Base-by-base conservation (phyloP, 2,888 invertebrate genomes). In the Eupithecia vulgata region DNA sequence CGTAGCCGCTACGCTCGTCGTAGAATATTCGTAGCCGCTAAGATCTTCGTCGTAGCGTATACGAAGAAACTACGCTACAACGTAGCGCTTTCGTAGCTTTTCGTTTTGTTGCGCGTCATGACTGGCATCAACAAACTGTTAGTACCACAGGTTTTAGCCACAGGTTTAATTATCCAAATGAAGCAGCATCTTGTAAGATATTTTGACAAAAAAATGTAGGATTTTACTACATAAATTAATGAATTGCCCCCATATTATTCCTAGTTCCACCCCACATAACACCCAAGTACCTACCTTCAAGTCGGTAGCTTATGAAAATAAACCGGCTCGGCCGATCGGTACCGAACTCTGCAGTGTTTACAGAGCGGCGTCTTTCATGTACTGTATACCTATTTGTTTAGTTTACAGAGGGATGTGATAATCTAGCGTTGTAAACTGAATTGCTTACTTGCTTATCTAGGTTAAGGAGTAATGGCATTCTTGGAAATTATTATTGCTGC, bases 311-410 rank as follows among this genome's bases (percentile, higher is more conserved):
- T 77, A 77, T 78, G 74, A 79, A 81, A 82, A 82, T 79, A 81
- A 82, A 80, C 79, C 59, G 65, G 68, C 64, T 67, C 48, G 68
- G 67, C 68, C 72, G 72, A 66, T 62, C 76, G 62, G 62, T 67
- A 71, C 64, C 62, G 66, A 64, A 34, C 62, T 37, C 35, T 59
- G 59, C 30, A 52, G 13, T 79, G 79, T 79, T 79, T 78, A 80
- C 78, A 34, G 59, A 66, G 74, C 80, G 80, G 80, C 67, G 45
- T 42, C 79, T 81, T 81, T 81, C 77, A 81, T 80, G 76, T 75
- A 34, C 52, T 30, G 10, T 71, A 45, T 68, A 71, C 68, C 61
- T 74, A 71, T 71, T 71, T 73, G 77, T 73, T 66, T 70, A 65
- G 64, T 52, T 57, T 57, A 73, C 76, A 69, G 66, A 74, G 61